Conservation (phyloP, 1,140 invertebrate species). For the Neomicropteryx cornuta region DNA sequence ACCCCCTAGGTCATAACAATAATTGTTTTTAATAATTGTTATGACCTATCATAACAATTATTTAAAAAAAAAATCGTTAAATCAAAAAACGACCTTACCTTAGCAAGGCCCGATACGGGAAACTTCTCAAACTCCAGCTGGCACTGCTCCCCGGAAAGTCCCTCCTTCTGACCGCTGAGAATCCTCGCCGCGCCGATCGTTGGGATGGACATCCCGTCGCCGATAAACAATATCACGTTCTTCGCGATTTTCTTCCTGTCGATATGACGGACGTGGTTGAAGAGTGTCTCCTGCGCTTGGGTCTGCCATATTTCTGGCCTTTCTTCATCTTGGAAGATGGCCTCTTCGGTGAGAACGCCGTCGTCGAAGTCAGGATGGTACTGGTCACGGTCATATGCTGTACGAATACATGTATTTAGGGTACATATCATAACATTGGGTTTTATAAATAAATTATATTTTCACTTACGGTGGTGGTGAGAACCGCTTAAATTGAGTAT, state of each 20-base stretch:
- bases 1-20: too few species aligned
- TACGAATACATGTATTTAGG: too few species aligned
- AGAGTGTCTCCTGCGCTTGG: conserved; percentile 23
- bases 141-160: conserved; percentile 51
- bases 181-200: conserved; percentile 62
- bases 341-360: neutral
- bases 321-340: conserved; percentile 14
- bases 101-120: conserved; percentile 58
- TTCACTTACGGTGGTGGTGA: too few species aligned
- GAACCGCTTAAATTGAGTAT: too few species aligned
- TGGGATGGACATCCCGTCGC: conserved; percentile 70
- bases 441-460: too few species aligned
- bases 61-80: too few species aligned
- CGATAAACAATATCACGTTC: conserved; percentile 70
- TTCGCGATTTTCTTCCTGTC: conserved; percentile 37
- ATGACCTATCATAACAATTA: too few species aligned
- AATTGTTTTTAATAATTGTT: too few species aligned
- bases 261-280: conserved; percentile 37
- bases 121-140: conserved; percentile 67
- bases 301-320: conserved; percentile 26
- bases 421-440: too few species aligned
- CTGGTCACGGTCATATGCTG: too few species aligned
- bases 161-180: conserved; percentile 48
- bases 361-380: too few species aligned
- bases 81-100: too few species aligned